Evolutionary conservation across 2,888 invertebrate species (phyloP).

Genomic region (Pristionchus entomophagus): DNA sequence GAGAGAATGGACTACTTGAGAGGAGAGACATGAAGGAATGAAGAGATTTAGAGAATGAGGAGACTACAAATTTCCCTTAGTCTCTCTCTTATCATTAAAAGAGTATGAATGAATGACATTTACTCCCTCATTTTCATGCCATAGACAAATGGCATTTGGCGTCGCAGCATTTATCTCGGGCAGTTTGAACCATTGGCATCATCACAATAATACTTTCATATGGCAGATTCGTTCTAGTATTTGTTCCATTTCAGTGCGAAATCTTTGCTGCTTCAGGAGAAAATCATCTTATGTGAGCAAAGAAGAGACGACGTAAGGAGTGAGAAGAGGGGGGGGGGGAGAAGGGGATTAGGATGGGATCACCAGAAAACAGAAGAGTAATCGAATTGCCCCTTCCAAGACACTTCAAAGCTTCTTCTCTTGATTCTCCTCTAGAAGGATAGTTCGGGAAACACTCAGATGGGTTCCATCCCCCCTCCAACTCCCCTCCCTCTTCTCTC

Average conservation of each 20-base stretch:
- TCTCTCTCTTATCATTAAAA: neutral
- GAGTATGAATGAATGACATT: no score
- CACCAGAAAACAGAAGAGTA: neutral
- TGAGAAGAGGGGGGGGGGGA: no score
- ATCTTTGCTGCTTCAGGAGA: no score
- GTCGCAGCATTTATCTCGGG: no score
- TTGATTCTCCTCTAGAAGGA: neutral
- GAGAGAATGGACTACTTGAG: neutral
- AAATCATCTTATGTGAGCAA: neutral
- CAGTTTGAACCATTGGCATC: no score
- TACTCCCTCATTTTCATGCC: no score
- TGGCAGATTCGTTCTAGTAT: no score
- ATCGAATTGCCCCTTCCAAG: neutral
- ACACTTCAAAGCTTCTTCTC: neutral
- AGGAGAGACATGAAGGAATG: neutral
- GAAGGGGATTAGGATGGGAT: neutral
- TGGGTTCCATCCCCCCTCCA: neutral
- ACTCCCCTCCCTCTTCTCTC: no score
- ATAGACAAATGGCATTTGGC: no score
- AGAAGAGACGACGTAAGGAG: constrained; percentile 24
- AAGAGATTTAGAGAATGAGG: neutral
- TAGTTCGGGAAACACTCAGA: neutral
- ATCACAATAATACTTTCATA: no score
- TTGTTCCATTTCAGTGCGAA: no score
- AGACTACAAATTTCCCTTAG: neutral